Evolutionary conservation across 2,888 invertebrate genomes (phyloP).

Genomic region (Dolichopus griseipennis): DNA sequence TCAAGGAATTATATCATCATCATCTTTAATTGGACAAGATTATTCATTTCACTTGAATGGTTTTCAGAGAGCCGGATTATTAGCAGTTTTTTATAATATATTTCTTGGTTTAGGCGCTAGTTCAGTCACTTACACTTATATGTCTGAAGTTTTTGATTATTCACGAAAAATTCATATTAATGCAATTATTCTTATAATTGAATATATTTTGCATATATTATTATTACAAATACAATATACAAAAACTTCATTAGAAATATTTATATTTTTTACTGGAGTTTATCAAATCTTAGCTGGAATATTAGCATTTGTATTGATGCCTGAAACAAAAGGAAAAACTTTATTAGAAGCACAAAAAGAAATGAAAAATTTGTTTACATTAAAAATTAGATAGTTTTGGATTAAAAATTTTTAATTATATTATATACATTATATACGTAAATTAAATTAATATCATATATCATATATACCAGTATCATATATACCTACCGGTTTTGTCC

Average conservation of each 20-base stretch:
- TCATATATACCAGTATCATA: no score
- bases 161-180: neutral
- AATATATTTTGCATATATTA: neutral
- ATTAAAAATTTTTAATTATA: no score
- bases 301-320: conserved; percentile 22
- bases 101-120: neutral
- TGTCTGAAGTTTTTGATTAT: neutral
- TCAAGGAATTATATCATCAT: neutral
- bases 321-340: conserved; percentile 31
- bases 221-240: no score
- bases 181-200: neutral
- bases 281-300: neutral
- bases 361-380: conserved; percentile 20
- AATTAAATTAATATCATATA: no score
- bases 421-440: no score
- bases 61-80: no score
- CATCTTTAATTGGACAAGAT: neutral
- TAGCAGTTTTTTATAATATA: neutral
- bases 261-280: neutral
- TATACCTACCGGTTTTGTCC: no score
- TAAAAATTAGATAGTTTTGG: no score
- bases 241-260: neutral
- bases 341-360: conserved; percentile 27
- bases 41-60: no score
- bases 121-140: neutral